Evolutionary conservation across 2,797 vertebrate genomes (phyloP).

Genomic region (Buphagus erythrorhynchus): DNA sequence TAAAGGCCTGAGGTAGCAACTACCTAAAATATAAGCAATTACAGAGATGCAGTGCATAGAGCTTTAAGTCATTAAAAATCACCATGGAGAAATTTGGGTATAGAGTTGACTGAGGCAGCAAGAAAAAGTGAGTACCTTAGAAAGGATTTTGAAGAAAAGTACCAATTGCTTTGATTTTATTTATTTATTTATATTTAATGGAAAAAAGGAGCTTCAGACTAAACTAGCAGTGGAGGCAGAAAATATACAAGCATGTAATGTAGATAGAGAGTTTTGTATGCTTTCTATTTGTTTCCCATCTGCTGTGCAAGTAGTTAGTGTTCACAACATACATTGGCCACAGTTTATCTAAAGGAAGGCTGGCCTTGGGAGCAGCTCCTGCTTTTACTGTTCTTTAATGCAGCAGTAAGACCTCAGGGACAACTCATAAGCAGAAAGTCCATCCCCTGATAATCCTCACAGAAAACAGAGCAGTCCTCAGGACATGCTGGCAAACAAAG

Average conservation of each 20-base stretch:
- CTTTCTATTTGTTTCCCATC: background rate
- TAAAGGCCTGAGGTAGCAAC: background rate
- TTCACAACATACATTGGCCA: background rate
- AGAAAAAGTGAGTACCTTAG: background rate
- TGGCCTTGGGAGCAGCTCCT: background rate
- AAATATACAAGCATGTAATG: background rate
- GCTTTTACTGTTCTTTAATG: background rate
- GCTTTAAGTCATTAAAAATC: slow-evolving; percentile 19
- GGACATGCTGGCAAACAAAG: background rate
- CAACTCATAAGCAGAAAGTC: background rate
- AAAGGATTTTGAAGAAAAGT: background rate
- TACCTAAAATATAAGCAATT: background rate
- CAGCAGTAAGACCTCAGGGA: background rate
- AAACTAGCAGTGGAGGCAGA: background rate
- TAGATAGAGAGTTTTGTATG: background rate
- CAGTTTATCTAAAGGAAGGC: background rate
- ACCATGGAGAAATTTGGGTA: background rate
- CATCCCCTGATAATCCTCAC: background rate
- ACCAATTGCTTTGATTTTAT: background rate
- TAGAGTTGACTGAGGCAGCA: background rate
- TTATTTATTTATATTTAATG: background rate
- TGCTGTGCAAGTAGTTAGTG: background rate
- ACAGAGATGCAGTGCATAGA: background rate
- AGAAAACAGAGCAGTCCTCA: background rate
- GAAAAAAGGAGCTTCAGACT: background rate